These are phyloP conservation scores for Plodia interpunctella DNA, from an alignment of 1,140 invertebrate species.

Conservation along the genomic window DNA sequence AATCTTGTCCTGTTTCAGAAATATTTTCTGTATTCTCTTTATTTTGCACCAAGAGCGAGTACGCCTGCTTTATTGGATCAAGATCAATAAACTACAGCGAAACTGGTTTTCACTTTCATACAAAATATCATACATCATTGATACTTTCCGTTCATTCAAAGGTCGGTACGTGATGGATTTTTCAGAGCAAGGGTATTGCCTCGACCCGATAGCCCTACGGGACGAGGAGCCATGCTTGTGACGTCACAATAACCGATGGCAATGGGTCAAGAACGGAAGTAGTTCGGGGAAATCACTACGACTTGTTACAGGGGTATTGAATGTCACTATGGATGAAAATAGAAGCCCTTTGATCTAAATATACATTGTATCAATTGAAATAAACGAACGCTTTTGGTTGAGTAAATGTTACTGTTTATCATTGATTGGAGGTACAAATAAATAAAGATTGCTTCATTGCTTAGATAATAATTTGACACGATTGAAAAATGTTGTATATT, in stretches of 20 bases:
- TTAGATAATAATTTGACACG: too few relatives aligned
- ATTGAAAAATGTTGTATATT: too few relatives aligned
- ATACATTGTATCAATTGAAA: too few relatives aligned
- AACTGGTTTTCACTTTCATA: slow-evolving; percentile 4
- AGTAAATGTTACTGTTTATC: too few relatives aligned
- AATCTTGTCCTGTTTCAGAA: too few relatives aligned
- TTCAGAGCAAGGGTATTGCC: slow-evolving; percentile 9
- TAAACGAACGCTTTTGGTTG: too few relatives aligned
- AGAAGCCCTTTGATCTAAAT: too few relatives aligned
- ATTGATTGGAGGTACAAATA: too few relatives aligned
- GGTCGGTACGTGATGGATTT: background rate
- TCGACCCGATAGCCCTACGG: slow-evolving; percentile 5
- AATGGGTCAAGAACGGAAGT: background rate
- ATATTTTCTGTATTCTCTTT: background rate
- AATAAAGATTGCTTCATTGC: too few relatives aligned
- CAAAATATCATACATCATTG: background rate
- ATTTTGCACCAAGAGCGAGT: background rate
- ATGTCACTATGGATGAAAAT: too few relatives aligned
- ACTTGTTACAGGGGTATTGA: too few relatives aligned
- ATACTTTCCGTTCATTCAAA: background rate
- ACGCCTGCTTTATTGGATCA: background rate
- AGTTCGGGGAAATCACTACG: background rate
- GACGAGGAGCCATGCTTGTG: background rate
- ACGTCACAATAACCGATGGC: background rate
- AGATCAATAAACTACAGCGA: background rate